These are phyloP conservation scores for Oopsacas minuta DNA, from an alignment of 37 sponge, comb jelly and placozoan genomes.

Conservation along the genomic window DNA sequence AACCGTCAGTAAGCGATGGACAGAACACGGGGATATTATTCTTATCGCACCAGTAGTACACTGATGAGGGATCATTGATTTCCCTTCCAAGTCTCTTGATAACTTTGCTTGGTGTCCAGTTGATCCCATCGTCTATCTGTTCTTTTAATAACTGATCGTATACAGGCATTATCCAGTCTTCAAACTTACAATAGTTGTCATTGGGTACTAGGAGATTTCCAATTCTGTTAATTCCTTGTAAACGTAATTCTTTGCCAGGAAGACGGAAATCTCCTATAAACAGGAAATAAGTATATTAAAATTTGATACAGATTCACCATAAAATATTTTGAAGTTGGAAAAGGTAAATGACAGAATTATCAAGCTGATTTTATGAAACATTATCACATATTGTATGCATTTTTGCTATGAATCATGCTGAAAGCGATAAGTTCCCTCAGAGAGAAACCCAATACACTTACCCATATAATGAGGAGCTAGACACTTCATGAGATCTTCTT, in stretches of 20 bases:
- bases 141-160: slow-evolving; percentile 63
- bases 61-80: slow-evolving; percentile 78
- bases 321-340: too few relatives aligned
- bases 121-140: slow-evolving; percentile 46
- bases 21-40: slow-evolving; percentile 97
- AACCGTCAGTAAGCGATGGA: slow-evolving; percentile 95
- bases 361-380: too few relatives aligned
- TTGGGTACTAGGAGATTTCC: slow-evolving; percentile 92
- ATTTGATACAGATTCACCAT: too few relatives aligned
- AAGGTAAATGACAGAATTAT: too few relatives aligned
- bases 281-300: too few relatives aligned
- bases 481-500: slow-evolving; percentile 98
- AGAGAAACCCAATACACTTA: too few relatives aligned
- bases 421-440: too few relatives aligned
- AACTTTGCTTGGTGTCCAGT: slow-evolving; percentile 87
- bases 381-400: too few relatives aligned
- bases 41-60: slow-evolving; percentile 94
- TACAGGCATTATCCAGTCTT: slow-evolving; percentile 85
- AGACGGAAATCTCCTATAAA: slow-evolving; percentile 50
- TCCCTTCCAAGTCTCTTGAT: slow-evolving; percentile 72
- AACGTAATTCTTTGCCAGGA: slow-evolving; percentile 51
- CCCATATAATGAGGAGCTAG: slow-evolving; percentile 75
- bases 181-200: slow-evolving; percentile 88
- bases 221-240: slow-evolving; percentile 80
- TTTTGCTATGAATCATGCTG: too few relatives aligned